These are phyloP conservation scores for Picus viridis DNA, from an alignment of 2,797 vertebrate genomes.

Conservation along the genomic window DNA sequence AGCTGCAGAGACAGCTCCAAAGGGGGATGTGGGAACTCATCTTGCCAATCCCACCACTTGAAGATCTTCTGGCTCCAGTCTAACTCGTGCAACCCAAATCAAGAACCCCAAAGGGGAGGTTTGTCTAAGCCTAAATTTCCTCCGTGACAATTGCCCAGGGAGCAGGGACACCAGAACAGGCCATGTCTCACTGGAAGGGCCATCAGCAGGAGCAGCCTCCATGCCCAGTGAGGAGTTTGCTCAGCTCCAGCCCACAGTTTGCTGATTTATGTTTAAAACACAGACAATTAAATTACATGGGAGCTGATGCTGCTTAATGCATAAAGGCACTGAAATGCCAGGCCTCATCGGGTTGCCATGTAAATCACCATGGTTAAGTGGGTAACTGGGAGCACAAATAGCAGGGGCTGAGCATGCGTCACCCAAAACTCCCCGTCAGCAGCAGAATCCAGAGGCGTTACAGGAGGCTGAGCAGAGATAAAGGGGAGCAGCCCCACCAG, in stretches of 20 bases:
- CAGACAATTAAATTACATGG: slow-evolving; percentile 68
- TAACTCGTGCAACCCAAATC: background rate
- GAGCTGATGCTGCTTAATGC: slow-evolving; percentile 64
- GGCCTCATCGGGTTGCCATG: slow-evolving; percentile 64
- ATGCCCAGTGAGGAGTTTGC: rapidly evolving
- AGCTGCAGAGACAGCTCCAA: rapidly evolving
- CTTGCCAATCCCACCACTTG: rapidly evolving
- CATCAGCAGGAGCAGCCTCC: background rate
- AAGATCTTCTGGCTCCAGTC: background rate
- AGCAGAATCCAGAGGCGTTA: background rate
- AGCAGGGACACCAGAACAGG: background rate
- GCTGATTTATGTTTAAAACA: slow-evolving; percentile 66
- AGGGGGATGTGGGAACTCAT: background rate
- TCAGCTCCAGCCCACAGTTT: background rate
- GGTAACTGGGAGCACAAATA: background rate
- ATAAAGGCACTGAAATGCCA: slow-evolving; percentile 63
- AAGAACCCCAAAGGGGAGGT: background rate
- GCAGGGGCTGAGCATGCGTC: background rate
- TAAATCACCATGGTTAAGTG: slow-evolving; percentile 67
- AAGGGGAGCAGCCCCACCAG: background rate
- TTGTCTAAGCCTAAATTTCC: background rate
- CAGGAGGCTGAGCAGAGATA: rapidly evolving
- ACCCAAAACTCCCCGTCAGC: slow-evolving; percentile 14
- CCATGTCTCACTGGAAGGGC: rapidly evolving
- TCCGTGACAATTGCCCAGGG: rapidly evolving